Base-by-base conservation (phyloP, 2,113 vertebrate genomes). In the Nothocercus julius region DNA sequence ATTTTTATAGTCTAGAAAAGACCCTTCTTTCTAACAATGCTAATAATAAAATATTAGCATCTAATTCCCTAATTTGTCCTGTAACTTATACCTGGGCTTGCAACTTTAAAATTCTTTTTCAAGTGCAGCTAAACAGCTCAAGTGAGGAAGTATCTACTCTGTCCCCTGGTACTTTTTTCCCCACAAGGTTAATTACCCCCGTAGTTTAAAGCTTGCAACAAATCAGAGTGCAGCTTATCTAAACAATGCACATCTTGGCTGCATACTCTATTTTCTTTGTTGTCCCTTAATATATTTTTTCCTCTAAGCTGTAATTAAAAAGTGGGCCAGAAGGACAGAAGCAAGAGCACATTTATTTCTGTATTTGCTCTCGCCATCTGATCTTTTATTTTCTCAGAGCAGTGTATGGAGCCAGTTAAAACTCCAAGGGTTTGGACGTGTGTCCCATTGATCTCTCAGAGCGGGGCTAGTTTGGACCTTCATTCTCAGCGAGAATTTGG, bases 401-500 rank as follows among this genome's bases (percentile, higher is more conserved):
- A 68, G 44, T 79, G 36, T 64, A 59, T 36, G 44, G 74, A 89
- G 70, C 30, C 81, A 85, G 93, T 92, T 92, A 95, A 90, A 95
- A 75, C 82, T 80, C 82, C 74, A 67, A 77, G 69, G 2, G 4
- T 95, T 96, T 47, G 91, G 90, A 96, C 96, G 80, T 74, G 62
- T 11, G 6, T 94, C 82, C 87, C 93, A 97, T 92, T 97, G 96
- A 97, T 95, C 90, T 95, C 90, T 80, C 89, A 82, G 85, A 85
- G 85, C 82, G 81, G 90, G 0, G 4, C 74, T 95, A 85, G 84
- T 89, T 88, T 95, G 95, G 90, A 94, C 96, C 87, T 95, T 94
- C 94, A 96, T 79, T 97, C 97, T 93, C 96, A 95, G 96, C 72
- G 53, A 91, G 95, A 49, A 74, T 87, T 87, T 89, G 96, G 95